A percentile compares a stretch with the other conserved stretches of the same genome.
Evolutionary conservation across 2,113 vertebrate species (phyloP).

Genomic region (Arenaria interpres): DNA sequence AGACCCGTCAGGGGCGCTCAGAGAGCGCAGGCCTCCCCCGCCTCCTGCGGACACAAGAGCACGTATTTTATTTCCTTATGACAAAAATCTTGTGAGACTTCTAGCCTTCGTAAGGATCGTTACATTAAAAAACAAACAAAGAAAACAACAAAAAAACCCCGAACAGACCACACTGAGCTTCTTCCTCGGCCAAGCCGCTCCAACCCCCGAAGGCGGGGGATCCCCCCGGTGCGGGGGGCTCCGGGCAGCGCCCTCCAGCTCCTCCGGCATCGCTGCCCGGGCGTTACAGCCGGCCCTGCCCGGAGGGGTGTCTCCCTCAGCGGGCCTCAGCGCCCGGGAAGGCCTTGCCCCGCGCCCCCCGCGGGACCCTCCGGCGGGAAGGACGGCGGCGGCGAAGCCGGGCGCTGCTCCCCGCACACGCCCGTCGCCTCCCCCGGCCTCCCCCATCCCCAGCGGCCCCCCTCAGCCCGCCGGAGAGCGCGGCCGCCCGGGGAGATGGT

Average conservation of each 20-base stretch:
- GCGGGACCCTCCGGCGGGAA: background rate
- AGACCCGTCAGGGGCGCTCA: rapidly evolving
- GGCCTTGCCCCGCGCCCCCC: rapidly evolving
- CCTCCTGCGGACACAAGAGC: rapidly evolving
- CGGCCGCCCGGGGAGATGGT: too few species aligned
- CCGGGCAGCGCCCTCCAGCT: background rate
- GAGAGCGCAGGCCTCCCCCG: background rate
- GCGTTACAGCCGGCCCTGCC: rapidly evolving
- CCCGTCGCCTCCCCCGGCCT: background rate
- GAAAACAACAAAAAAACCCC: background rate
- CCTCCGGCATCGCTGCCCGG: background rate
- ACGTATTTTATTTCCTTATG: rapidly evolving
- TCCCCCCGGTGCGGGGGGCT: background rate
- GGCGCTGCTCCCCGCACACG: background rate
- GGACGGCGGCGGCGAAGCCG: background rate
- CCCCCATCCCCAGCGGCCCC: background rate
- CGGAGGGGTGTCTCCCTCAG: background rate
- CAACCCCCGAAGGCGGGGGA: background rate
- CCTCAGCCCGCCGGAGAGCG: background rate
- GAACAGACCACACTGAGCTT: rapidly evolving
- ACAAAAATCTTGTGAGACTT: background rate
- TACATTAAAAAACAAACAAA: background rate
- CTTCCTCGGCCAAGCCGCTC: rapidly evolving
- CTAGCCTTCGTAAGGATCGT: rapidly evolving
- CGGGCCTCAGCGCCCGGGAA: rapidly evolving